Base-by-base conservation (phyloP, 1,140 invertebrate genomes). In the Drosophila takahashii region DNA sequence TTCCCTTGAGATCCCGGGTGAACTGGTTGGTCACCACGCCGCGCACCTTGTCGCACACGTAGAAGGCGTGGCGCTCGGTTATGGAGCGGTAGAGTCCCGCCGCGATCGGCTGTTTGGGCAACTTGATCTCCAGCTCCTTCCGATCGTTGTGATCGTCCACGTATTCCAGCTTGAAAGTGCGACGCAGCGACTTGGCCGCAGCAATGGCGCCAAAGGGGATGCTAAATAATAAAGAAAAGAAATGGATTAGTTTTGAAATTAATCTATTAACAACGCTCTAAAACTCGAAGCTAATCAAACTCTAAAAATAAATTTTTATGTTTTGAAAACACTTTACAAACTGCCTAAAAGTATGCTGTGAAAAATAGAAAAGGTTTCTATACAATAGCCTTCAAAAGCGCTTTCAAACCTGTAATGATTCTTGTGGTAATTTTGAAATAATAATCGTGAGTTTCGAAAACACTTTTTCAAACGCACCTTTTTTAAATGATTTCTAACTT, bases 1-100 rank as follows among this genome's bases (percentile, higher is more conserved):
- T 97, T 57, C 97, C 97, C 94, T 98, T 98, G 57, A 98, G 93
- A 93, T 98, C 97, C 59, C 96, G 94, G 36, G 97, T 97, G 86
- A 96, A 97, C 92, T 98, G 97, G 45, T 96, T 95, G 4, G 96
- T 97, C 26, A 98, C 97, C 57, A 96, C 96, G 79, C 95, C 96
- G 11, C 96, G 94, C 1, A 98, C 97, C 0, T 97, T 97, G 91
- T 98, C 97, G 93, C 97, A 98, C 78, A 96, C 97, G 91, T 97
- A 98, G 93, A 98, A 98, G 4, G 96, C 97, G 90, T 98, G 97
- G 83, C 97, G 97, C 92, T 98, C 97, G 0, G 97, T 98, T 53
- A 98, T 95, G n/a, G 96, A 96, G 42, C 97, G 93, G 90, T 98
- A 98, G 2, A 98, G 92, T 36, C 96, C 96, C 15, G 95, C 96